Conservation (phyloP, 2,113 vertebrate species). For the Coptodon bakossiorum region DNA sequence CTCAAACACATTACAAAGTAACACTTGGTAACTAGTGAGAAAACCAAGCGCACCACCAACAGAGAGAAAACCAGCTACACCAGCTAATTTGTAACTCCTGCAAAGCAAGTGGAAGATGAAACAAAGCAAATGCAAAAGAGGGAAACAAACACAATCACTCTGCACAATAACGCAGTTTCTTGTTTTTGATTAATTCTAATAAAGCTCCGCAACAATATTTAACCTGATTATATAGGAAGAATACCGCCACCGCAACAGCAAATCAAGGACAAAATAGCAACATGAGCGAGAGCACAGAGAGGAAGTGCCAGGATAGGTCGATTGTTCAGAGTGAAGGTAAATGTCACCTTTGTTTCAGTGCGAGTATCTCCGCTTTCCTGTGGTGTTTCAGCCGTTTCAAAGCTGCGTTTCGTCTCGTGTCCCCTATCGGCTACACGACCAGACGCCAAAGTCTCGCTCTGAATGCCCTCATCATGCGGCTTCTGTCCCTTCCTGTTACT, state of each 20-base stretch:
- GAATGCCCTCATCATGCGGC: neutral
- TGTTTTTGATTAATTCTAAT: neutral
- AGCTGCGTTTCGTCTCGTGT: neutral
- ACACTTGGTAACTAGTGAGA: neutral
- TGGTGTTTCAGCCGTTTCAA: conserved; percentile 17
- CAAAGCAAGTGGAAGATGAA: neutral
- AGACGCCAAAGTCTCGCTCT: neutral
- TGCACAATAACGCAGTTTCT: neutral
- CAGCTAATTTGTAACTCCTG: neutral
- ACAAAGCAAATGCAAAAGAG: neutral
- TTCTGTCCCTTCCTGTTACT: neutral
- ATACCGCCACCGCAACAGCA: conserved; percentile 14
- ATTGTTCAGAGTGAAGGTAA: conserved; percentile 3
- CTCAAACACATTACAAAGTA: neutral
- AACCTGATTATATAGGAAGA: neutral
- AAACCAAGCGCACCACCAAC: neutral
- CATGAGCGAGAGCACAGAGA: neutral
- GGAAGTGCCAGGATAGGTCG: neutral
- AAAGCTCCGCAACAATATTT: neutral
- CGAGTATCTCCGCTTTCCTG: conserved; percentile 29
- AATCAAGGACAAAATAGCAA: neutral
- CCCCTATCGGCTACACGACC: conserved; percentile 19
- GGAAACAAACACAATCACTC: neutral
- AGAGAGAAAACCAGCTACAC: neutral
- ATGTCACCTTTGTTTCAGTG: conserved; percentile 51